Percentiles rank a stretch among this genome's conserved stretches.
Evolutionary conservation across 1,140 invertebrate species (phyloP).

Genomic region (Orius insidiosus): DNA sequence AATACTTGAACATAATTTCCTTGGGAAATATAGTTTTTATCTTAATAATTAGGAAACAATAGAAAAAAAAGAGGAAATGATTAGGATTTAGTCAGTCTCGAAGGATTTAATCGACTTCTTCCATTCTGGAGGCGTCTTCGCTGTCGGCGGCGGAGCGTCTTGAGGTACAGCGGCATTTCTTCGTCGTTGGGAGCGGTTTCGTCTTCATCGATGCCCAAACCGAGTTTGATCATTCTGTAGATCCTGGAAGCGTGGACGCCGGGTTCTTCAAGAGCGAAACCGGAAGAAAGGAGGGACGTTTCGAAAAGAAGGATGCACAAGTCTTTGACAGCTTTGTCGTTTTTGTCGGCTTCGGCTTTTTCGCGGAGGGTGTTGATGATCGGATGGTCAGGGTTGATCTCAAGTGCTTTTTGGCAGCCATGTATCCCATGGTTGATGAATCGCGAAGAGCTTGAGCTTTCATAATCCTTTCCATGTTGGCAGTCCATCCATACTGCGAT

Average conservation of each 20-base stretch:
- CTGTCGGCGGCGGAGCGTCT: constrained; percentile 58
- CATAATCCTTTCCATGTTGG: constrained; percentile 99
- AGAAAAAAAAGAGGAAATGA: too few relatives aligned
- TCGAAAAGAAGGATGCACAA: constrained; percentile 82
- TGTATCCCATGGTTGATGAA: constrained; percentile 94
- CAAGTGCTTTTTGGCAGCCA: constrained; percentile 94
- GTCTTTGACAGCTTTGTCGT: constrained; percentile 93
- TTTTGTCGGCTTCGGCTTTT: constrained; percentile 88
- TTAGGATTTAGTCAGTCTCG: too few relatives aligned
- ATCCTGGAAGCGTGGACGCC: constrained; percentile 65
- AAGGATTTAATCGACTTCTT: constrained; percentile 87
- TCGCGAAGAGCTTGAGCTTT: constrained; percentile 92
- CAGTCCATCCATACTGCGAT: constrained; percentile 97
- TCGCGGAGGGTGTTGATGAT: constrained; percentile 79
- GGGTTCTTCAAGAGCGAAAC: constrained; percentile 80
- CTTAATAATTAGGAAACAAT: too few relatives aligned
- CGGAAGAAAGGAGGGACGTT: constrained; percentile 77
- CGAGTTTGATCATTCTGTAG: constrained; percentile 91
- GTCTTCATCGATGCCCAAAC: constrained; percentile 89
- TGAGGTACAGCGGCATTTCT: constrained; percentile 41
- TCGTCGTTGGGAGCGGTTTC: constrained; percentile 53
- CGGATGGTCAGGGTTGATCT: constrained; percentile 95
- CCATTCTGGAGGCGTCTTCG: constrained; percentile 93
- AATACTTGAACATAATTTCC: too few relatives aligned
- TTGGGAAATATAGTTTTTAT: too few relatives aligned